Conservation (phyloP, 2,113 vertebrate species). For the Trematomus loennbergii region DNA sequence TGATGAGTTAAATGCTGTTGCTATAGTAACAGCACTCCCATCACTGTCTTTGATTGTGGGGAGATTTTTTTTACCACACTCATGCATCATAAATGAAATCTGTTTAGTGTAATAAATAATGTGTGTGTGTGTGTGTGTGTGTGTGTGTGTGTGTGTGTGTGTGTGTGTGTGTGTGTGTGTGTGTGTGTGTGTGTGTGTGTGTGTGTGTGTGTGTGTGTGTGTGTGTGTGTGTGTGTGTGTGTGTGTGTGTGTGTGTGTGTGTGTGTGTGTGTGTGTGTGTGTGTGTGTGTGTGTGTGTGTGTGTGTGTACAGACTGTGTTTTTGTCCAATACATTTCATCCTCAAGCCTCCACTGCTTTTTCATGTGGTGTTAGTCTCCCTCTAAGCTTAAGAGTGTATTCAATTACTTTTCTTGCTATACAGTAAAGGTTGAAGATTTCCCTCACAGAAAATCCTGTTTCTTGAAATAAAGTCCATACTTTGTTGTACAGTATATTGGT, state of each 20-base stretch:
- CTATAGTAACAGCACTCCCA: constrained; percentile 61
- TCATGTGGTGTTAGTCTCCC: constrained; percentile 19
- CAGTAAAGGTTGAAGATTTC: constrained; percentile 57
- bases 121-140: neutral
- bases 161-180: neutral
- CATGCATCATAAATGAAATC: constrained; percentile 58
- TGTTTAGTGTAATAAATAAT: too few species aligned
- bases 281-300: constrained; percentile 20
- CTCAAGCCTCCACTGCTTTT: constrained; percentile 37
- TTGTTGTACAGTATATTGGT: constrained; percentile 40
- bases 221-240: constrained; percentile 5
- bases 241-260: constrained; percentile 8
- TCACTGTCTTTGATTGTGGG: constrained; percentile 22
- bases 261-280: constrained; percentile 2
- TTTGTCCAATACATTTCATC: too few species aligned
- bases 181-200: constrained; percentile 27
- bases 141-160: constrained; percentile 12
- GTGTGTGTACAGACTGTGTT: neutral
- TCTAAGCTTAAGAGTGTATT: constrained; percentile 41
- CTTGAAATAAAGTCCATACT: constrained; percentile 45
- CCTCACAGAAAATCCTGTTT: constrained; percentile 53
- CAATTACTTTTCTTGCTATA: constrained; percentile 58
- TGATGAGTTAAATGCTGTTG: constrained; percentile 53
- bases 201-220: too few species aligned
- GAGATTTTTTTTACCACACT: constrained; percentile 31